Evolutionary conservation across 2,113 vertebrate genomes (phyloP).

Genomic region (Haemorhous mexicanus): DNA sequence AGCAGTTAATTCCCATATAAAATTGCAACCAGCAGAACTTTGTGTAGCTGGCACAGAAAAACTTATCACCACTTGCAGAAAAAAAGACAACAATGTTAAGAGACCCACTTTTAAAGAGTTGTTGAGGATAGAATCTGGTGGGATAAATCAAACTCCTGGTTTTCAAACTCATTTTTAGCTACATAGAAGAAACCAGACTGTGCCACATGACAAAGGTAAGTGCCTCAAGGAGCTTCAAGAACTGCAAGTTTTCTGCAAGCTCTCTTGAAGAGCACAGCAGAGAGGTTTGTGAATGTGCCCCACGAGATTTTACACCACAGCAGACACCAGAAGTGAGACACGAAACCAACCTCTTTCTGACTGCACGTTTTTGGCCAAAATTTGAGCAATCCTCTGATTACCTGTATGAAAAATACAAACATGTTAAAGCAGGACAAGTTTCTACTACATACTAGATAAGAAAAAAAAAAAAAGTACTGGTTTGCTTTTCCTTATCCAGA

Average conservation of each 20-base stretch:
- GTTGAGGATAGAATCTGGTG: not conserved
- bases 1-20: not conserved
- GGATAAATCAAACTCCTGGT: not conserved
- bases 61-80: not conserved
- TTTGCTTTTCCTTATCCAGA: not conserved
- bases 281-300: not conserved
- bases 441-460: not conserved
- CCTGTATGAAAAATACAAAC: constrained; percentile 71
- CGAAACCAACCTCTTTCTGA: constrained; percentile 90
- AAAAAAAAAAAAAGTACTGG: no score
- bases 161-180: not conserved
- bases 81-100: not conserved
- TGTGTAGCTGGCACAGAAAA: not conserved
- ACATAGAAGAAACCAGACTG: not conserved
- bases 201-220: not conserved
- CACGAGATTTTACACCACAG: not conserved
- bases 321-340: not conserved
- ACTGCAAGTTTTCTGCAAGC: not conserved
- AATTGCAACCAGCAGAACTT: not conserved
- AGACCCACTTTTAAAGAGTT: not conserved
- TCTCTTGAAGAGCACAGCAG: not conserved
- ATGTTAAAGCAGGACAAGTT: constrained; percentile 10
- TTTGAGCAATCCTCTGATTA: constrained; percentile 93
- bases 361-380: constrained; percentile 99
- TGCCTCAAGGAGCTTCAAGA: not conserved